phyloP scores from a whole-genome alignment of 64 coral and sea anemone species.

The Astreopora myriophthalma region DNA sequence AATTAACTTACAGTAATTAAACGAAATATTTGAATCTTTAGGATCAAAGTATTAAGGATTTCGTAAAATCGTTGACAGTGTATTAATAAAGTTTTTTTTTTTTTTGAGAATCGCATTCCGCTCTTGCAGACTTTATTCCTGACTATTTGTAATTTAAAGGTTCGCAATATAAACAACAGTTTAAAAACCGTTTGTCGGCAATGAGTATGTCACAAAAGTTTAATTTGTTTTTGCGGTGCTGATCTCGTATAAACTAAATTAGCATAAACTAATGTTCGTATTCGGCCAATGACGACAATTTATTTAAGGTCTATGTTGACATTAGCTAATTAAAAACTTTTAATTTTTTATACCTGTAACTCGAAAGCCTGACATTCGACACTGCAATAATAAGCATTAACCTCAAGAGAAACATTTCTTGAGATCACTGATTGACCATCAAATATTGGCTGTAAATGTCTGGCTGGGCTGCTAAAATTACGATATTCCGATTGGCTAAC shows the following conservation, averaged over 20 bases:
- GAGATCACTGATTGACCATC: not conserved
- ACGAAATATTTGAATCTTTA: not conserved
- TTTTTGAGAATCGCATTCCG: too few species aligned
- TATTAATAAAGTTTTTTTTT: too few species aligned
- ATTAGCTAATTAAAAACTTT: not conserved
- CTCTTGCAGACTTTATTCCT: too few species aligned
- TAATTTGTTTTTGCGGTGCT: constrained; percentile 4
- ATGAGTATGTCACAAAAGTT: not conserved
- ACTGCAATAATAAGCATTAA: too few species aligned
- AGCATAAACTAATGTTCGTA: not conserved
- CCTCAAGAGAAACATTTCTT: too few species aligned
- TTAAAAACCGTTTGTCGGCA: not conserved
- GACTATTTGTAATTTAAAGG: not conserved
- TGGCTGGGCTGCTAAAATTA: not conserved
- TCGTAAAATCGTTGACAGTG: not conserved
- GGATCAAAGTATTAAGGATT: not conserved
- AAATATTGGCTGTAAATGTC: not conserved
- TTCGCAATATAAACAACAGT: not conserved
- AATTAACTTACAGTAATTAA: not conserved
- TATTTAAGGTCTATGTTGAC: not conserved
- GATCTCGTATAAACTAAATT: too few species aligned
- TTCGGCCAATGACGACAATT: not conserved
- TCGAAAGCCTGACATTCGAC: not conserved
- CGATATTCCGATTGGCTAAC: not conserved
- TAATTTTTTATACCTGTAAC: not conserved